Base-by-base conservation (phyloP, 23 tunicate species). In the Styela clava region DNA sequence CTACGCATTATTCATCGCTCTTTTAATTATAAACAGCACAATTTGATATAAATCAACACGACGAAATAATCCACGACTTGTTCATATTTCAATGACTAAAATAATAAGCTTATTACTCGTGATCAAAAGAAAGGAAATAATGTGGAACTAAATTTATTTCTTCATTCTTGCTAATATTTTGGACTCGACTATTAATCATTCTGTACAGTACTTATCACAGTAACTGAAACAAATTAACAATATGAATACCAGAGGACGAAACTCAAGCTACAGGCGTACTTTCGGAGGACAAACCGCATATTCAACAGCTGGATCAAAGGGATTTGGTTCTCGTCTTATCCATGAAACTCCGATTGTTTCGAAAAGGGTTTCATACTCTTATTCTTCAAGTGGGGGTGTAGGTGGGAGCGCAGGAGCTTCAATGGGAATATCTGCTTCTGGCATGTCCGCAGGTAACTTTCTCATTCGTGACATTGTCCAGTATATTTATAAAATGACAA, bases 241-340 rank as follows among this genome's bases (percentile, higher is more conserved):
- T 2, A 91, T 86, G 97, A 91, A 85, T 44, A 34, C 78, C 20
- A 31, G 85, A 34, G 88, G 94, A 44, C 25, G 64, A 25, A 21
- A 1, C 44, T 76, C 81, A 52, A 87, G 94, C 80, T 96, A 96
- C 83, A 81, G 99, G 34, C 87, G 87, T 51, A 93, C 97, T 0
- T 96, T 96, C 52, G 99, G 99, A 31, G 74, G 76, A 34, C 96
- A 96, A 52, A 88, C 99, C 5, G 85, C 99, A 1, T 96, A 87
- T 69, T 96, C 99, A 33, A 88, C 97, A 5, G 99, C 87, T 3
- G 97, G 97, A 31, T 81, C 98, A 31, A 88, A 78, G 67, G 9
- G 73, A 5, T 82, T 74, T 52, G 77, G 77, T 5, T 34, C 35
- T 16, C 52, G 33, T 32, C 27, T 78, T 24, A 36, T 7, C 32